A percentile compares a stretch with the other conserved stretches of the same genome.
phyloP scores from a whole-genome alignment of 2,888 invertebrate species.

The Gortyna flavago region DNA sequence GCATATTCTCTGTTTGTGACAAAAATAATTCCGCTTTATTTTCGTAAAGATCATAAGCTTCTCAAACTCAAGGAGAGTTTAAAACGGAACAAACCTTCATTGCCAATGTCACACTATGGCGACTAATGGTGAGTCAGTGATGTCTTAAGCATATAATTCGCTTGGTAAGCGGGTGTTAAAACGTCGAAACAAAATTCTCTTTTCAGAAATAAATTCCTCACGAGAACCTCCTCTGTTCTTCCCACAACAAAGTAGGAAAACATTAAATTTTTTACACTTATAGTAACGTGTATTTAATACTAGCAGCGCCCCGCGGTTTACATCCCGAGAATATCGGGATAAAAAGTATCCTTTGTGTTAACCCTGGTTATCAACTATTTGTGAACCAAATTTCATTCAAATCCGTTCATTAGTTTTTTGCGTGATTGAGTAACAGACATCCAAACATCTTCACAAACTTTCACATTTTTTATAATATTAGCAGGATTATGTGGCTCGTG shows the following conservation, averaged over 20 bases:
- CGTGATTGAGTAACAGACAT: too few relatives aligned
- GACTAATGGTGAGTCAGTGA: background rate
- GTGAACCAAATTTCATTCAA: too few relatives aligned
- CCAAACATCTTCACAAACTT: too few relatives aligned
- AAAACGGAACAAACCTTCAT: background rate
- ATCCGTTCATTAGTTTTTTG: too few relatives aligned
- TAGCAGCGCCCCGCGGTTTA: too few relatives aligned
- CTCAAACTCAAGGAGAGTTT: background rate
- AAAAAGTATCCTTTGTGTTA: too few relatives aligned
- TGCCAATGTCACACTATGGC: background rate
- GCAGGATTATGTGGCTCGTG: too few relatives aligned
- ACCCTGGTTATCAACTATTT: too few relatives aligned
- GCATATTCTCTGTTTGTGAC: background rate
- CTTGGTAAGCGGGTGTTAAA: background rate
- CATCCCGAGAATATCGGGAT: too few relatives aligned
- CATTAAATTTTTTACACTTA: too few relatives aligned
- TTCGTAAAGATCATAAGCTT: background rate
- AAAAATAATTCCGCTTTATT: background rate
- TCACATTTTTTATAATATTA: too few relatives aligned
- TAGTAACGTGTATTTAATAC: background rate
- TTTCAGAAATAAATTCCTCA: background rate
- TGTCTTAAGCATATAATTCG: background rate
- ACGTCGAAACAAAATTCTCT: background rate
- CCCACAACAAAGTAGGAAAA: background rate
- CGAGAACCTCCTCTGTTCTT: background rate